Conservation (phyloP, 2,888 invertebrate species). For the Xylota segnis region DNA sequence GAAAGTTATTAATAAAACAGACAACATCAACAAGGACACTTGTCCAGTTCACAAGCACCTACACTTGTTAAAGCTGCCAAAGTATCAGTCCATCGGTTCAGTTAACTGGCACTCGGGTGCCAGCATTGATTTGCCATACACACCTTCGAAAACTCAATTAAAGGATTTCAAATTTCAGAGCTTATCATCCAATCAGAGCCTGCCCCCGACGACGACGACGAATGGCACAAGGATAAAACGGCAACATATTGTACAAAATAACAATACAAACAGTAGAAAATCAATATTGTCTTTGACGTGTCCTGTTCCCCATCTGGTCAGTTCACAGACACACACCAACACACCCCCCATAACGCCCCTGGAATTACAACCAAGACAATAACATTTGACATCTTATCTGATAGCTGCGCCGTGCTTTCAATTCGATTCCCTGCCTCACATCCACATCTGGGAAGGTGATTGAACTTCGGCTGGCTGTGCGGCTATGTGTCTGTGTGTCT, state of each 20-base stretch:
- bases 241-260: conserved; percentile 30
- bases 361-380: conserved; percentile 54
- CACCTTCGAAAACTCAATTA: conserved; percentile 60
- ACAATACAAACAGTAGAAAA: conserved; percentile 38
- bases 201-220: neutral
- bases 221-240: conserved; percentile 20
- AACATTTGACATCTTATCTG: conserved; percentile 65
- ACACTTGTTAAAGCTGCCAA: neutral
- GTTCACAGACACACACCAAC: neutral
- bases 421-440: conserved; percentile 50
- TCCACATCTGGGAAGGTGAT: conserved; percentile 24
- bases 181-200: conserved; percentile 58
- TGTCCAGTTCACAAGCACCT: neutral
- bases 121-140: conserved; percentile 10
- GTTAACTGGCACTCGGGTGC: neutral
- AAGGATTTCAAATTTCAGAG: conserved; percentile 68
- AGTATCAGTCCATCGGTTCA: neutral
- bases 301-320: conserved; percentile 20
- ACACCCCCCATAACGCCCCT: neutral
- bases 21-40: neutral
- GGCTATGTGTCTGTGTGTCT: conserved; percentile 38
- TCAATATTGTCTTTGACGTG: conserved; percentile 63
- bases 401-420: conserved; percentile 47
- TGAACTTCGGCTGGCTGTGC: conserved; percentile 28
- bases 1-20: neutral